These are phyloP conservation scores for Portevinia maculata DNA, from an alignment of 2,888 invertebrate genomes.

Conservation along the genomic window DNA sequence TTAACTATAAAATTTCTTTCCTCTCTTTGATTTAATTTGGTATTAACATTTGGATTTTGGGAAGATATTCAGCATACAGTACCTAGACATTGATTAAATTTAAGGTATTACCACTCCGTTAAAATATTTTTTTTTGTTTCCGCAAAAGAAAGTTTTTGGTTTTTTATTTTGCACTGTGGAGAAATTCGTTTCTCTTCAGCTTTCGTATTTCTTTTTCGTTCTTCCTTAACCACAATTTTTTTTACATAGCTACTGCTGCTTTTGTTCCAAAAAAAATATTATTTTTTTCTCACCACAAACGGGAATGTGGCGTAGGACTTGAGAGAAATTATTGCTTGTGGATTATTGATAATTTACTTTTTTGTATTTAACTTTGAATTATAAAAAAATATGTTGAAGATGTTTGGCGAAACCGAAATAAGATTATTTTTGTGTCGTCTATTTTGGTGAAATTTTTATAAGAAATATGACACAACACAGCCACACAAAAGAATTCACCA, in stretches of 20 bases:
- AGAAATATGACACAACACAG: conserved; percentile 71
- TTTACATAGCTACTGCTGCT: conserved; percentile 54
- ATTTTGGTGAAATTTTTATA: conserved; percentile 62
- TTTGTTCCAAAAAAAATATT: conserved; percentile 57
- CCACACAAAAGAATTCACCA: conserved; percentile 61
- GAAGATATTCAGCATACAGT: conserved; percentile 65
- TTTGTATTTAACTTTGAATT: conserved; percentile 34
- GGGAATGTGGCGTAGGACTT: conserved; percentile 38
- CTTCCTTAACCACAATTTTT: conserved; percentile 61
- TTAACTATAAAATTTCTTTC: conserved; percentile 36
- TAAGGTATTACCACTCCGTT: conserved; percentile 64
- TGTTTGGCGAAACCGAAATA: conserved; percentile 39
- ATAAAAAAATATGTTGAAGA: conserved; percentile 44
- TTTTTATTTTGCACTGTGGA: conserved; percentile 43
- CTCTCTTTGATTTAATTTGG: conserved; percentile 61
- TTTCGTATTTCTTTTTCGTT: conserved; percentile 57
- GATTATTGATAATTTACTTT: conserved; percentile 11
- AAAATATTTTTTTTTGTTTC: conserved; percentile 58
- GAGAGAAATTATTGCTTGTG: conserved; percentile 22
- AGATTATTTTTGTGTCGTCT: conserved; percentile 49
- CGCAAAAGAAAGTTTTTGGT: conserved; percentile 59
- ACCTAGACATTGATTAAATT: conserved; percentile 67
- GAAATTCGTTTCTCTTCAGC: conserved; percentile 45
- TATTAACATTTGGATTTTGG: conserved; percentile 66
- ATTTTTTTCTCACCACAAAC: conserved; percentile 56